phyloP scores from a whole-genome alignment of 2,888 invertebrate species.

The Cerastis rubricosa region DNA sequence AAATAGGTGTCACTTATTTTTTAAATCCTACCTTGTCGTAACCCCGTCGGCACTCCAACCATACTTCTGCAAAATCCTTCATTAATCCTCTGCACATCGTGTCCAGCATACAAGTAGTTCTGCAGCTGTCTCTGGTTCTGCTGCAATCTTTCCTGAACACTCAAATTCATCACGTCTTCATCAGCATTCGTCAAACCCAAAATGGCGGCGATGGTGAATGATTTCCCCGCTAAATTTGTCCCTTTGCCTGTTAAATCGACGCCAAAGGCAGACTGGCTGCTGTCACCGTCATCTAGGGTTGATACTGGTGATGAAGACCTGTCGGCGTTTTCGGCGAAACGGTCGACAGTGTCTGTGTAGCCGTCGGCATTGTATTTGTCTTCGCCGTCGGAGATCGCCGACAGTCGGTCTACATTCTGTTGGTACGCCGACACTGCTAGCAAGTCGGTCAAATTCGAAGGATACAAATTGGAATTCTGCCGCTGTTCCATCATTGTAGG shows the following conservation, averaged over 20 bases:
- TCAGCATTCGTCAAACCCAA: conserved; percentile 93
- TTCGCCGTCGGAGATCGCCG: conserved; percentile 76
- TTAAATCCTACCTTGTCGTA: conserved; percentile 81
- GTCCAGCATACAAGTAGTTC: conserved; percentile 84
- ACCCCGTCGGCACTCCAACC: conserved; percentile 77
- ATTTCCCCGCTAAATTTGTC: conserved; percentile 91
- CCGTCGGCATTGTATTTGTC: conserved; percentile 76
- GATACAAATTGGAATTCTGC: conserved; percentile 78
- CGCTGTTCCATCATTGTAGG: conserved; percentile 84
- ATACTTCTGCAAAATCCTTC: conserved; percentile 83
- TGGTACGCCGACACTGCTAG: conserved; percentile 82
- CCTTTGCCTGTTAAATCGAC: conserved; percentile 87
- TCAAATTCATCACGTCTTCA: conserved; percentile 89
- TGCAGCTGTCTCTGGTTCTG: conserved; percentile 85
- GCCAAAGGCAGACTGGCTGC: conserved; percentile 83
- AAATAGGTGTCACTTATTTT: background rate
- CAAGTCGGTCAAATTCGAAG: conserved; percentile 83
- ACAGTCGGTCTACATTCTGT: conserved; percentile 79
- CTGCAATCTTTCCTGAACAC: conserved; percentile 88
- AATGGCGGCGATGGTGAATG: conserved; percentile 97
- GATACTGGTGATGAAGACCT: conserved; percentile 83
- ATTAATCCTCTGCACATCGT: conserved; percentile 84
- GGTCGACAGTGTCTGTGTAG: conserved; percentile 71
- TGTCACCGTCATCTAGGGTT: conserved; percentile 84
- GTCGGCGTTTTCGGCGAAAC: conserved; percentile 75